A percentile compares a stretch with the other conserved stretches of the same genome.
Evolutionary conservation across 2,888 invertebrate genomes (phyloP).

Genomic region (Drosophila quinaria): DNA sequence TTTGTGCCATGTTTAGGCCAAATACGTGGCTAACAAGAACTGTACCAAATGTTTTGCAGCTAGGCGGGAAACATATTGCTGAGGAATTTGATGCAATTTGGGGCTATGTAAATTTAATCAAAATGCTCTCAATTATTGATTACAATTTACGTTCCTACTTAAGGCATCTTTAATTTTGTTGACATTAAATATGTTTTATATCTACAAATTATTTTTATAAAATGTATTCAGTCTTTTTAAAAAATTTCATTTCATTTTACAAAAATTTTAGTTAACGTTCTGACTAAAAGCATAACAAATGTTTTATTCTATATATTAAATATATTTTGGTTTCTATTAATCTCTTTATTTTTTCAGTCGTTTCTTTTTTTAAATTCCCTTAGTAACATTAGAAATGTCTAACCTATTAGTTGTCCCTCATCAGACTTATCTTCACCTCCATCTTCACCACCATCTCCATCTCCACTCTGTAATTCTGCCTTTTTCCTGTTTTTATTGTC

Average conservation of each 20-base stretch:
- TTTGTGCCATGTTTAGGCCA: slow-evolving; percentile 47
- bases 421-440: slow-evolving; percentile 8
- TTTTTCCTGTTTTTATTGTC: slow-evolving; percentile 42
- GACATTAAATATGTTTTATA: not conserved
- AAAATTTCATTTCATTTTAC: too few species aligned
- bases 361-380: not conserved
- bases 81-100: not conserved
- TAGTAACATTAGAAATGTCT: not conserved
- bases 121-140: not conserved
- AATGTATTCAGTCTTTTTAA: too few species aligned
- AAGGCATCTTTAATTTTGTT: too few species aligned
- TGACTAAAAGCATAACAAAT: too few species aligned
- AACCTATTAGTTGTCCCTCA: slow-evolving; percentile 32
- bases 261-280: too few species aligned
- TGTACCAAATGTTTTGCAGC: slow-evolving; percentile 27
- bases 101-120: not conserved
- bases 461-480: not conserved
- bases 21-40: slow-evolving; percentile 35
- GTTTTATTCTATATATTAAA: not conserved
- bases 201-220: too few species aligned
- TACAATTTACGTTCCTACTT: too few species aligned
- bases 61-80: not conserved
- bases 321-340: not conserved
- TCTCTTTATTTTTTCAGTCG: not conserved
- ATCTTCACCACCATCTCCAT: not conserved